These are phyloP conservation scores for Catocala nupta DNA, from an alignment of 2,888 invertebrate genomes.

Conservation along the genomic window DNA sequence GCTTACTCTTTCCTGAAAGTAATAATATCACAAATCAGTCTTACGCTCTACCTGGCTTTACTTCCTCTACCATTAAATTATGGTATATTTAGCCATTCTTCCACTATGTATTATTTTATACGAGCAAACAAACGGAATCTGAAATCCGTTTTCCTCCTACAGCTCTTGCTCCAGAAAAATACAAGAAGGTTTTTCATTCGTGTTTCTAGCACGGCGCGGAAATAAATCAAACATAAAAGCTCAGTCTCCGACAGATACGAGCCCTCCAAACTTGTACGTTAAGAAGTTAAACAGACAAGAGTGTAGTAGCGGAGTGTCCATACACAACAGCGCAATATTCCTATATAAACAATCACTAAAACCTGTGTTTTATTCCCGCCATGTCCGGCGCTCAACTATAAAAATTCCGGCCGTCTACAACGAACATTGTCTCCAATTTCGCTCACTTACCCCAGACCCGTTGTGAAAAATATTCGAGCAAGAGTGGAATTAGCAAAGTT, in stretches of 20 bases:
- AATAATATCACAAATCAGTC: slow-evolving; percentile 7
- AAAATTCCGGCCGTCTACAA: slow-evolving; percentile 68
- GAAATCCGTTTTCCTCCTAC: slow-evolving; percentile 14
- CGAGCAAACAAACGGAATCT: slow-evolving; percentile 13
- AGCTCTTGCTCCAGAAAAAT: slow-evolving; percentile 7
- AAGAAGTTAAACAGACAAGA: slow-evolving; percentile 1
- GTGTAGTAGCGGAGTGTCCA: neutral
- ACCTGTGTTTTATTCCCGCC: slow-evolving; percentile 66
- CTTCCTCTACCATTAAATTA: slow-evolving; percentile 12
- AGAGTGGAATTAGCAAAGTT: slow-evolving; percentile 70
- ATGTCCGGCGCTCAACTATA: slow-evolving; percentile 64
- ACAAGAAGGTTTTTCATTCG: slow-evolving; percentile 10
- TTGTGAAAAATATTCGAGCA: slow-evolving; percentile 73
- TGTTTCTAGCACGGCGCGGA: slow-evolving; percentile 7
- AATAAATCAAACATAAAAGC: slow-evolving; percentile 20
- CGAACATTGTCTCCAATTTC: slow-evolving; percentile 71
- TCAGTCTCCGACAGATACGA: slow-evolving; percentile 8
- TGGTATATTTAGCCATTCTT: slow-evolving; percentile 9
- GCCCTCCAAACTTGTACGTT: slow-evolving; percentile 5
- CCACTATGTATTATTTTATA: slow-evolving; percentile 11
- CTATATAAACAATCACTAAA: slow-evolving; percentile 62
- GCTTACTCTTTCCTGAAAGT: neutral
- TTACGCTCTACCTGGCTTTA: slow-evolving; percentile 1
- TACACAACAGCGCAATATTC: neutral
- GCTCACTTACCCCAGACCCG: slow-evolving; percentile 58